These are phyloP conservation scores for Ylistrum balloti DNA, from an alignment of 1,140 invertebrate species.

Conservation along the genomic window DNA sequence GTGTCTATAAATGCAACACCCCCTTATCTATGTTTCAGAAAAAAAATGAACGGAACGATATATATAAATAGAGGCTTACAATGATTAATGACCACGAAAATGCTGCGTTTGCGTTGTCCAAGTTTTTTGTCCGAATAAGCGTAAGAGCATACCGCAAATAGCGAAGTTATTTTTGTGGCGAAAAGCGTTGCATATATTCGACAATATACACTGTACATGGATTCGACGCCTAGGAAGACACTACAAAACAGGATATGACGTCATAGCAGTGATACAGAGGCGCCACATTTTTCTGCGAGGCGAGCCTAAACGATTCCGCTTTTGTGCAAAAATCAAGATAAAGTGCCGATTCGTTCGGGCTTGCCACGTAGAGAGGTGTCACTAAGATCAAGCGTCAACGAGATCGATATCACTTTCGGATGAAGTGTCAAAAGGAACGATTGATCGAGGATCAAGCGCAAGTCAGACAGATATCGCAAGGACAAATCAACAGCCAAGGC, in stretches of 20 bases:
- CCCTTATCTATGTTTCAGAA: too few relatives aligned
- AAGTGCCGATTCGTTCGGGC: constrained; percentile 66
- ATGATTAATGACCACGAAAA: too few relatives aligned
- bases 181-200: too few relatives aligned
- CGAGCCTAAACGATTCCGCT: constrained; percentile 67
- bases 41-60: too few relatives aligned
- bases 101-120: too few relatives aligned
- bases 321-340: constrained; percentile 63
- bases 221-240: background rate
- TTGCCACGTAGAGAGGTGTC: constrained; percentile 67
- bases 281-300: constrained; percentile 66
- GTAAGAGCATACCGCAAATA: too few relatives aligned
- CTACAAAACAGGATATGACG: background rate
- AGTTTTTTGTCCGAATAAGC: too few relatives aligned
- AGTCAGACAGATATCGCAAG: background rate
- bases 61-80: too few relatives aligned
- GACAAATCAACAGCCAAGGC: too few relatives aligned
- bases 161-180: too few relatives aligned
- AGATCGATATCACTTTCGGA: constrained; percentile 26
- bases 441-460: background rate
- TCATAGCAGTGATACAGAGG: constrained; percentile 30
- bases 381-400: constrained; percentile 37
- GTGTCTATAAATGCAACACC: too few relatives aligned
- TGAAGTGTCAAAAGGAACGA: background rate
- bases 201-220: background rate